Evolutionary conservation across 2,113 vertebrate genomes (phyloP).

Genomic region (Bothrops jararaca): DNA sequence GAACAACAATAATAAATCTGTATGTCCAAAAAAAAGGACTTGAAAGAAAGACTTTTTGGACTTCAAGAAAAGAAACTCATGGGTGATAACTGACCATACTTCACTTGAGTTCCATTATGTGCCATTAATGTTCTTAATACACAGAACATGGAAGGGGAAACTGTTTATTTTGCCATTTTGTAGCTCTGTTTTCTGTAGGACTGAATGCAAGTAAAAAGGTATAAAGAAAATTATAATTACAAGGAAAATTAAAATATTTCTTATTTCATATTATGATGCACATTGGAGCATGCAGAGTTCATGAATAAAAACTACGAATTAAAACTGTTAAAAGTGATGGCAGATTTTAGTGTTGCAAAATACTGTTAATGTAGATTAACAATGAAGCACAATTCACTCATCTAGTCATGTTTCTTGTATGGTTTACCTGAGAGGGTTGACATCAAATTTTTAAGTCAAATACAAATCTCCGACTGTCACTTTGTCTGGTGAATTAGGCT

Average conservation of each 20-base stretch:
- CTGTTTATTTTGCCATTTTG: neutral
- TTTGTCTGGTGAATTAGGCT: neutral
- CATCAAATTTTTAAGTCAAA: no score
- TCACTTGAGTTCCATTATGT: neutral
- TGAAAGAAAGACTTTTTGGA: neutral
- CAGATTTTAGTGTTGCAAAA: neutral
- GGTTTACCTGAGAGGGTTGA: neutral
- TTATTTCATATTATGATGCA: neutral
- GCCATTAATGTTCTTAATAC: neutral
- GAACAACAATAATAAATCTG: neutral
- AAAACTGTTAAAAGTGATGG: neutral
- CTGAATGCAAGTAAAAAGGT: neutral
- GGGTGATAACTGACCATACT: neutral
- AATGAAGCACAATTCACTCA: neutral
- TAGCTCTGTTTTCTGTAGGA: neutral
- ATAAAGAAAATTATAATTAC: neutral
- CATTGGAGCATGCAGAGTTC: neutral
- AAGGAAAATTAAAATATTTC: neutral
- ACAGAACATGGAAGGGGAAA: neutral
- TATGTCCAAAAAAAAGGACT: neutral
- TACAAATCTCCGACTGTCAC: neutral
- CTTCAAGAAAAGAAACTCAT: neutral
- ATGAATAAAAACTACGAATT: neutral
- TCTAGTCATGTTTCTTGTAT: neutral
- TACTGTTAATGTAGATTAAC: neutral